Evolutionary conservation across 2,113 vertebrate genomes (phyloP).

Genomic region (Albula goreensis): DNA sequence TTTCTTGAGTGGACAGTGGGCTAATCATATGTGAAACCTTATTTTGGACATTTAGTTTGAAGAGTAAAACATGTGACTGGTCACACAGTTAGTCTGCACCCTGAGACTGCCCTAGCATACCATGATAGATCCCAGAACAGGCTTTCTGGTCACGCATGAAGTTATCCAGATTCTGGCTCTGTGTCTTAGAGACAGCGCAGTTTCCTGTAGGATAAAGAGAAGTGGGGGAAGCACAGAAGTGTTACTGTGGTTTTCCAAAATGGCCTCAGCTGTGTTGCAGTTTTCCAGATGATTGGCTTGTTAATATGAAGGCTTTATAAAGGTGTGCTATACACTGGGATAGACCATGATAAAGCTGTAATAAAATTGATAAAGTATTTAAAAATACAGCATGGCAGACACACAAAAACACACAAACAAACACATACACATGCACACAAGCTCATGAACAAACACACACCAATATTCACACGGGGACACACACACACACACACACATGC

Average conservation of each 20-base stretch:
- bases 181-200: slow-evolving; percentile 60
- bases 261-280: neutral
- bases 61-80: too few species aligned
- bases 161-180: slow-evolving; percentile 28
- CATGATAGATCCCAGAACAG: slow-evolving; percentile 62
- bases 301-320: too few species aligned
- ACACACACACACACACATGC: neutral
- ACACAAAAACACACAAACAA: neutral
- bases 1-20: too few species aligned
- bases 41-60: too few species aligned
- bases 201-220: slow-evolving; percentile 51
- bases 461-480: neutral
- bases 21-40: too few species aligned
- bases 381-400: neutral
- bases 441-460: neutral
- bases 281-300: too few species aligned
- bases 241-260: neutral
- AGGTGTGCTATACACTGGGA: too few species aligned
- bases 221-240: neutral
- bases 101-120: slow-evolving; percentile 38
- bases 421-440: neutral
- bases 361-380: too few species aligned
- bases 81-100: too few species aligned
- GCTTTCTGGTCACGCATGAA: slow-evolving; percentile 46
- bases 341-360: too few species aligned